phyloP scores from a whole-genome alignment of 2,113 vertebrate genomes.

The Anhinga anhinga region DNA sequence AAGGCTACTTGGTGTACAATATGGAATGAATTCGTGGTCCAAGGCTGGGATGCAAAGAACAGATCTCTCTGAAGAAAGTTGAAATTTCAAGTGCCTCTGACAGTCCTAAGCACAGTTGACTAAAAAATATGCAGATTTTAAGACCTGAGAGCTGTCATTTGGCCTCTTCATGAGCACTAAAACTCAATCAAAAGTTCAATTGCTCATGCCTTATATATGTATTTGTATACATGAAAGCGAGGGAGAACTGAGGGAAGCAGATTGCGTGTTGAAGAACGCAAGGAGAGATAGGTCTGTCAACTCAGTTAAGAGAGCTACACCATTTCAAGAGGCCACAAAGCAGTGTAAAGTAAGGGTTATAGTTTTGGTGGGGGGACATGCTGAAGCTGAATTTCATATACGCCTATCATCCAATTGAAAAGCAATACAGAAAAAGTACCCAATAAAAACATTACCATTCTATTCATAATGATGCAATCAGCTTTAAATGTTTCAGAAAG shows the following conservation, averaged over 20 bases:
- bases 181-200: neutral
- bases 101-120: neutral
- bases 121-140: neutral
- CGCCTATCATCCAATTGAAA: neutral
- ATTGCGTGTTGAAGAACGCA: neutral
- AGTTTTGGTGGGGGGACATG: neutral
- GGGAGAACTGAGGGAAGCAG: neutral
- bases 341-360: neutral
- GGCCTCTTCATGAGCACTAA: neutral
- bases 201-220: neutral
- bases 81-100: neutral
- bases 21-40: neutral
- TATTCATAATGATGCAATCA: neutral
- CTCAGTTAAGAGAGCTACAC: neutral
- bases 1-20: neutral
- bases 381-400: neutral
- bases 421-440: neutral
- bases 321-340: neutral
- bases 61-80: neutral
- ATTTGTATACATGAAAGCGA: neutral
- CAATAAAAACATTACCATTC: neutral
- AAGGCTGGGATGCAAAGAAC: neutral
- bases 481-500: neutral
- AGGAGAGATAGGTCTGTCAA: neutral
- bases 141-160: neutral